Evolutionary conservation across 2,797 vertebrate genomes (phyloP).

Genomic region (Psittacula derbiana): DNA sequence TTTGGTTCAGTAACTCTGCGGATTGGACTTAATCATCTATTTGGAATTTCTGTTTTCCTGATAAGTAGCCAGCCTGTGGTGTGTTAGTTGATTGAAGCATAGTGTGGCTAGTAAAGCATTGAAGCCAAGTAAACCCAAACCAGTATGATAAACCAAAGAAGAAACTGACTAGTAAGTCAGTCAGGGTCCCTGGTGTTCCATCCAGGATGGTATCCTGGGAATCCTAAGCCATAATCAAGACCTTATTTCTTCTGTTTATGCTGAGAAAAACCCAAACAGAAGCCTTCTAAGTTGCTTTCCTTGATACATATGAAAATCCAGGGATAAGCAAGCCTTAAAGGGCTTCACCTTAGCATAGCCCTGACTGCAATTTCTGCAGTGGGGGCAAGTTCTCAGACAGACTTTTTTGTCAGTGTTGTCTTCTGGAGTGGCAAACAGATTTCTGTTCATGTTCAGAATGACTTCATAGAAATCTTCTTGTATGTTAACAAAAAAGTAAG

Average conservation of each 20-base stretch:
- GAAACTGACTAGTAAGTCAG: not conserved
- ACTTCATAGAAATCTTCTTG: not conserved
- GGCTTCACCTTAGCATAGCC: not conserved
- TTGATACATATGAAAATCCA: accelerated
- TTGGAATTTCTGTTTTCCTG: not conserved
- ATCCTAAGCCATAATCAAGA: not conserved
- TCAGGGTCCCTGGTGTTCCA: not conserved
- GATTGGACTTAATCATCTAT: not conserved
- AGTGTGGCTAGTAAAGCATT: not conserved
- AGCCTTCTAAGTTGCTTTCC: not conserved
- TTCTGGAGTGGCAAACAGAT: not conserved
- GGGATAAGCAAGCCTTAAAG: not conserved
- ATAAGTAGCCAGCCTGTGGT: not conserved
- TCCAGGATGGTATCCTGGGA: not conserved
- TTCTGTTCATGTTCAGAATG: not conserved
- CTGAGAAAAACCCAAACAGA: not conserved
- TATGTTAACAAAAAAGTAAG: not conserved
- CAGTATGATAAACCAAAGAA: not conserved
- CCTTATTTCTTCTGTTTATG: not conserved
- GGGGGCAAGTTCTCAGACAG: not conserved
- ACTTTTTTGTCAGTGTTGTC: not conserved
- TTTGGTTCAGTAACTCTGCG: not conserved
- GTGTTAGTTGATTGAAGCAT: not conserved
- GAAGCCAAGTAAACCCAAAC: not conserved
- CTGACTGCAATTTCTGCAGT: not conserved